A percentile compares a stretch with the other conserved stretches of the same genome.
Conservation (phyloP, 23 tunicate species). For the Styela plicata region DNA sequence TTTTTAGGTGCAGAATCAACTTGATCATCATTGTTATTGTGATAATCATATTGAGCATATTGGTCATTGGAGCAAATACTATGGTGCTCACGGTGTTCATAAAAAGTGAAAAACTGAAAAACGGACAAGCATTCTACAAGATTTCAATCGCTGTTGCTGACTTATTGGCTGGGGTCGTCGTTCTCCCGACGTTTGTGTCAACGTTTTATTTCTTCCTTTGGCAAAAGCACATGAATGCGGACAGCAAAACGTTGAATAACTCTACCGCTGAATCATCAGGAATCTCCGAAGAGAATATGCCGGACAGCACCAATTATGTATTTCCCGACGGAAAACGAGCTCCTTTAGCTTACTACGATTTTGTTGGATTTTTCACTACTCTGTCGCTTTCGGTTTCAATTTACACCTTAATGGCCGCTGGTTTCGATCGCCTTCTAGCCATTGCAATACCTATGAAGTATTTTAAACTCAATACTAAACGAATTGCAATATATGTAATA, state of each 20-base stretch:
- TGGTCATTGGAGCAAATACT: conserved; percentile 6
- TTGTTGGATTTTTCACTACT: conserved; percentile 62
- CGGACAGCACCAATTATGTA: neutral
- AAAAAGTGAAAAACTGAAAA: neutral
- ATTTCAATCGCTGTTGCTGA: conserved; percentile 29
- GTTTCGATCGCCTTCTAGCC: conserved; percentile 55
- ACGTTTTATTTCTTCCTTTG: conserved; percentile 9
- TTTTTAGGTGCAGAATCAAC: conserved; percentile 8
- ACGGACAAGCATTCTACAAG: conserved; percentile 25
- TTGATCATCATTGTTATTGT: conserved; percentile 8
- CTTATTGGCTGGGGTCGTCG: conserved; percentile 11
- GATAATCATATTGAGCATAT: neutral
- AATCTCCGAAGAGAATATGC: neutral
- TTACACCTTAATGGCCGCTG: conserved; percentile 56
- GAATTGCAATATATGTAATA: conserved; percentile 31
- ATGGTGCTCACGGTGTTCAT: conserved; percentile 20
- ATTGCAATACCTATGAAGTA: conserved; percentile 48
- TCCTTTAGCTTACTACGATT: conserved; percentile 27
- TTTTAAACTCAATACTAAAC: conserved; percentile 44
- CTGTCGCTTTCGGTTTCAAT: conserved; percentile 55
- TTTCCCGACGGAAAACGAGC: conserved; percentile 11
- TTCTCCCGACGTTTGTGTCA: conserved; percentile 1
- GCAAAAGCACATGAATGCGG: neutral
- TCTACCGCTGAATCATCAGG: neutral
- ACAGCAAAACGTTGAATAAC: neutral